Evolutionary conservation across 2,113 vertebrate genomes (phyloP).

Genomic region (Nyctereutes procyonoides): DNA sequence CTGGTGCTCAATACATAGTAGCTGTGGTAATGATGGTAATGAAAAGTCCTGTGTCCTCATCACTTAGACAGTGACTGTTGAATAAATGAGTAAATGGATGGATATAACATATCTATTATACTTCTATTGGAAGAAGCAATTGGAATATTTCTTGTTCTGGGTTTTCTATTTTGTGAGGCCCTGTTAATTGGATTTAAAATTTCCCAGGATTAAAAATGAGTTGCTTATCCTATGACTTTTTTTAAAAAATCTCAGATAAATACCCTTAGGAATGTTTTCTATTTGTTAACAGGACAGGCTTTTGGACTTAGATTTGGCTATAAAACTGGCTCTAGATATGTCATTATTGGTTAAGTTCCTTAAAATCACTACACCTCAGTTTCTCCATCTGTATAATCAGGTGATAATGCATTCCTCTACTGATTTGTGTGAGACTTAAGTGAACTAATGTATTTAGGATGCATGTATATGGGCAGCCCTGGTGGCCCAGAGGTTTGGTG

Average conservation of each 20-base stretch:
- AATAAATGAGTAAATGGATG: background rate
- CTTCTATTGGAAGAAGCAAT: background rate
- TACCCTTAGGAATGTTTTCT: background rate
- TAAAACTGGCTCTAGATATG: background rate
- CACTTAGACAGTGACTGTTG: background rate
- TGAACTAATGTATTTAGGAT: background rate
- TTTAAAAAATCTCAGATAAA: background rate
- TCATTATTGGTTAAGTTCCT: conserved; percentile 19
- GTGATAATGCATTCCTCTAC: background rate
- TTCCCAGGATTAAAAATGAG: background rate
- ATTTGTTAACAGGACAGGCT: background rate
- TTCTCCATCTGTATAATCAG: conserved; percentile 8
- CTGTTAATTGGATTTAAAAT: conserved; percentile 44
- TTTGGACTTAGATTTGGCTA: background rate
- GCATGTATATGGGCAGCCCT: background rate
- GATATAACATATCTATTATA: background rate
- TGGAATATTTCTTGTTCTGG: conserved; percentile 2
- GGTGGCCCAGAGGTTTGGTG: too few relatives aligned
- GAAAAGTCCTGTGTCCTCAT: background rate
- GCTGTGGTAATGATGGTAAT: background rate
- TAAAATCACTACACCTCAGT: background rate
- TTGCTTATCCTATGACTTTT: background rate
- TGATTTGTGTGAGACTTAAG: background rate
- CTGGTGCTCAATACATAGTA: background rate
- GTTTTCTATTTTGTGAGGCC: background rate